Base-by-base conservation (phyloP, 2,797 vertebrate genomes). In the Crypturellus tataupa region DNA sequence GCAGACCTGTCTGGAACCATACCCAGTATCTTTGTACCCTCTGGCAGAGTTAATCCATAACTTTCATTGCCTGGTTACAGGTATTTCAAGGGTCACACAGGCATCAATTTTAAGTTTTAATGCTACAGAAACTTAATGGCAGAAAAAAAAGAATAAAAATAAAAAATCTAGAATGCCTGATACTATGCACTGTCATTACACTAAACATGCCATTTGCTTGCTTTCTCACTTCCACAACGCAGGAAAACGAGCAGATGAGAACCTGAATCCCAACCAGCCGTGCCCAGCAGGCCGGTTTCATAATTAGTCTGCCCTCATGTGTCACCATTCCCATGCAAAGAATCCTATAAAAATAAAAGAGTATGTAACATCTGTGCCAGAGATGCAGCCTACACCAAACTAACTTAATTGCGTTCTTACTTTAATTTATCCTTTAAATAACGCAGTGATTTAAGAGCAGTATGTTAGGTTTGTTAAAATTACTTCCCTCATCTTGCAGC, bases 81-180 rank as follows among this genome's bases (percentile, higher is more conserved):
- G 33, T 20, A 12, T 6, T 71, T n/a, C 11, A 55, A 55, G 14
- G 72, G 46, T 44, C 39, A 39, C 8, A 12, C 25, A 60, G 14
- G 14, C 70, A 76, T 39, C 21, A 51, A 60, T 1, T 59, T 3
- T 17, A 24, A 12, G 67, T 60, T 67, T 42, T 55, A 80, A 81
- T 40, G 24, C 25, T 42, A 42, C 51, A 25, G 17, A 85, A 85
- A 85, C 40, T 25, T 73, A 80, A 88, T 29, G 13, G 17, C 9
- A 68, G 12, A 12, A 17, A 64, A 64, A 73, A 75, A 67, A 42
- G 40, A 42, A 42, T 27, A 12, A 47, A 47, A 47, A 47, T 21
- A 0, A 68, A 31, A 12, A 0, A 6, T 51, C 56, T 31, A 78
- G 35, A 77, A 60, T 16, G 51, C 9, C 39, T 13, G 5, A 58